Evolutionary conservation across 2,888 invertebrate species (phyloP), one percentile per base, ranked within the genome.

Genomic region (Colletes collaris): DNA sequence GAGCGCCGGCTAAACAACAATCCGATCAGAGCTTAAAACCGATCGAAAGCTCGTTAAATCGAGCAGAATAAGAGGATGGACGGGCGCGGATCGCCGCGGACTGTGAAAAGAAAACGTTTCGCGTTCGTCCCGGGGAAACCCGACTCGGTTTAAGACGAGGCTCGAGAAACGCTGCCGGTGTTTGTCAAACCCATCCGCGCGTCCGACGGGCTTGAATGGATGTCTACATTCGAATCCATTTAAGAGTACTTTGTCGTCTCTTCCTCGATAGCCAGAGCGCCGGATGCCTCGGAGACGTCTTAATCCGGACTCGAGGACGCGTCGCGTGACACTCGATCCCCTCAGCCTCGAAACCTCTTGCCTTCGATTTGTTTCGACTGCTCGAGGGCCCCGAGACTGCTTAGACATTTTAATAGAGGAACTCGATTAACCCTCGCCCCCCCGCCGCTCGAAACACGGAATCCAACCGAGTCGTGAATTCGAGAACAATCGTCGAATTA

Each of bases 161-260:
- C 56, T 19, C 13, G 60, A 13, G 52, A 7, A 19, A 59, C 52
- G 19, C 27, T 27, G 11, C n/a, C 49, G 59, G 53, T 73, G 79
- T 79, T 79, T 79, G 79, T 79, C 72, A 64, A 79, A 73, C 64
- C 53, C 35, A 68, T 73, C 67, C 63, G 52, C 72, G 60, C 44
- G 79, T 65, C 62, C 60, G 68, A 68, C 69, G 56, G 27, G 40
- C 64, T 16, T 35, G 35, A 66, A 75, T 59, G 65, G 82, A 50
- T 69, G 70, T 82, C 76, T 56, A 70, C 75, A 73, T 73, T 82
- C 70, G 76, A 83, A 83, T 82, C 82, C 82, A 73, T 78, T 83
- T 79, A 83, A 82, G 82, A 79, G 63, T 65, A 72, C 75, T 79
- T 69, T 72, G 66, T 67, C 69, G 75, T 40, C 62, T 50, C 66